Base-by-base conservation (phyloP, 2,113 vertebrate genomes). In the Saccopteryx bilineata region DNA sequence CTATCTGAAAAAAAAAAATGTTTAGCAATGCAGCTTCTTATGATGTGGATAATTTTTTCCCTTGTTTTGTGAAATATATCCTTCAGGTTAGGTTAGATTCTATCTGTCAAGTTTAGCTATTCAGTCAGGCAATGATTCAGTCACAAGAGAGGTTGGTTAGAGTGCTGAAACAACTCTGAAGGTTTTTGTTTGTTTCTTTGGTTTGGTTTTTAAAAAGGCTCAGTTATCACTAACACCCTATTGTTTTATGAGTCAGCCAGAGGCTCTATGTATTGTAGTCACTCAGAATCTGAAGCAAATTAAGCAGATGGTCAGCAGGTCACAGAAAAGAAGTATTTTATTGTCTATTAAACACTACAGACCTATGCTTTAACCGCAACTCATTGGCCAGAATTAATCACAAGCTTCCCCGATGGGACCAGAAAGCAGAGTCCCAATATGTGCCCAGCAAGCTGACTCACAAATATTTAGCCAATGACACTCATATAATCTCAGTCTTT, bases 361-460 rank as follows among this genome's bases (percentile, higher is more conserved):
- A 46, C 2, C 0, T 17, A 71, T 11, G 5, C 15, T 39, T 69
- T 63, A 26, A 26, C 39, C 26, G 10, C 9, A 56, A 8, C 24
- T 89, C 33, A 60, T 3, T 46, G n/a, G 8, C 8, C 14, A 54
- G 19, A 83, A 19, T 50, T 48, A 11, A 10, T 82, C 11, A 54
- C 2, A 1, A 61, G 13, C 0, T 28, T 26, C 24, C 60, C 24
- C 4, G 48, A 46, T 5, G 1, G 1, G 17, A 2, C 26, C 19
- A 23, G 28, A 74, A 63, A 56, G 21, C 9, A 50, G 13, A 26
- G 21, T 75, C 5, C 46, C 74, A 76, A 76, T 86, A 79, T 24
- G 8, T 12, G 3, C 2, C 52, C n/a, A 66, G 13, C 56, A 87
- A 63, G 7, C 7, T 26, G n/a, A 66, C 21, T 85, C 56, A 78